Base-by-base conservation (phyloP, 23 tunicate genomes). In the Phallusia fumigata region DNA sequence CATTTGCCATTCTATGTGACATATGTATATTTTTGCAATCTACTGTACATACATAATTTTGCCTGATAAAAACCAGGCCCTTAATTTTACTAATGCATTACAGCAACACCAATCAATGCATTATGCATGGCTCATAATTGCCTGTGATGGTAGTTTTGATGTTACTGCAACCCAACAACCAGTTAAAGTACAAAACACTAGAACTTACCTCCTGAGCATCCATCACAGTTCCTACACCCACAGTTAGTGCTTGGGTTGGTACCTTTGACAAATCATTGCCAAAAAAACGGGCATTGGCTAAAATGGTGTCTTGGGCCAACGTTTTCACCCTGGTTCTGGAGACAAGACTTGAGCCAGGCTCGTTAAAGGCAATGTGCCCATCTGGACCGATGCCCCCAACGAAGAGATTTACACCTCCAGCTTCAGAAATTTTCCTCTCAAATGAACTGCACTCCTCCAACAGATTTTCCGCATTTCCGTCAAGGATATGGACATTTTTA, bases 191-290 rank as follows among this genome's bases (percentile, higher is more conserved):
- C 6, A 6, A 5, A 12, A 65, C 5, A 40, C 5, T 40, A 3
- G 2, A 1, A 30, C 78, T 78, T 69, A 93, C 97, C 90, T 93
- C 97, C 28, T 81, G 65, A 22, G 97, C 97, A 81, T 93, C 97
- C 97, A 93, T 93, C 22, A 93, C 97, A 40, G 97, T 93, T 53
- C 93, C 93, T 19, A 93, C 97, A 11, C 97, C 97, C 28, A 94
- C 98, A 12, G 98, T 94, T 2, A 94, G 85, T 19, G 98, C 94
- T 89, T 94, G 94, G 15, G 76, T 78, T n/a, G 98, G 94, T 19
- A 94, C 94, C 52, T 80, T 52, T 18, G 90, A 85, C 65, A 94
- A 33, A 52, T 94, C 98, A 78, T 84, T 84, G 35, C 82, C 85
- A 44, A 94, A 94, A 73, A 94, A 94, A 31, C 98, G 82, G 0